These are phyloP conservation scores for Calidris pugnax DNA, from an alignment of 2,113 vertebrate species.

Conservation along the genomic window DNA sequence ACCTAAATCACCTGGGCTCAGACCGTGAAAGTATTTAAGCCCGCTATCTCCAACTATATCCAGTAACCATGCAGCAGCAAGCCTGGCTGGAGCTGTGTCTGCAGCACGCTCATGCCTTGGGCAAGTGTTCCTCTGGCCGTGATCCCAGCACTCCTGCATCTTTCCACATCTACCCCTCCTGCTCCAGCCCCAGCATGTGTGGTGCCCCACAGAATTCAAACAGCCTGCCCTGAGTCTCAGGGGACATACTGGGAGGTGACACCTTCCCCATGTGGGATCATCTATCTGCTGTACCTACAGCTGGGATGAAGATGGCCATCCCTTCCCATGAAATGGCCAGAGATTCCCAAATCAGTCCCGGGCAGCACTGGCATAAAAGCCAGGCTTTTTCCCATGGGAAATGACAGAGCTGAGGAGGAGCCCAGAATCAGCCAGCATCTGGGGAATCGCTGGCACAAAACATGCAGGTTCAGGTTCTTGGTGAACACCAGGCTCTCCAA, in stretches of 20 bases:
- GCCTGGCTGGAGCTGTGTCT: background rate
- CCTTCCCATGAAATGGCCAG: background rate
- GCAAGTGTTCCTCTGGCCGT: background rate
- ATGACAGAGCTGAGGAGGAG: background rate
- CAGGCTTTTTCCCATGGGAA: background rate
- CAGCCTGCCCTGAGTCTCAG: background rate
- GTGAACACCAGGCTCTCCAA: rapidly evolving
- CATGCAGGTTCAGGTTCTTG: background rate
- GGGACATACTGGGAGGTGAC: background rate
- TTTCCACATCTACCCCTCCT: background rate
- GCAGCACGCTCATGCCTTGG: rapidly evolving
- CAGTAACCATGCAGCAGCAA: background rate
- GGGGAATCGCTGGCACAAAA: background rate
- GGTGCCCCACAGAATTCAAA: background rate
- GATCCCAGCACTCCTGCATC: background rate
- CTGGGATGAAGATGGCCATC: background rate
- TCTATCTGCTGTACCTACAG: background rate
- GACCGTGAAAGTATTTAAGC: background rate
- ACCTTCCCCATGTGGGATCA: background rate
- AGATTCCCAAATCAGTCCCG: background rate
- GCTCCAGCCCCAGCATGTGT: background rate
- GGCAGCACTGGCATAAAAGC: background rate
- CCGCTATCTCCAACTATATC: background rate
- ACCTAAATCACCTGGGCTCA: background rate
- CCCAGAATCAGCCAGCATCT: background rate